phyloP scores from a whole-genome alignment of 2,797 vertebrate genomes.

The Oryzias sinensis region DNA sequence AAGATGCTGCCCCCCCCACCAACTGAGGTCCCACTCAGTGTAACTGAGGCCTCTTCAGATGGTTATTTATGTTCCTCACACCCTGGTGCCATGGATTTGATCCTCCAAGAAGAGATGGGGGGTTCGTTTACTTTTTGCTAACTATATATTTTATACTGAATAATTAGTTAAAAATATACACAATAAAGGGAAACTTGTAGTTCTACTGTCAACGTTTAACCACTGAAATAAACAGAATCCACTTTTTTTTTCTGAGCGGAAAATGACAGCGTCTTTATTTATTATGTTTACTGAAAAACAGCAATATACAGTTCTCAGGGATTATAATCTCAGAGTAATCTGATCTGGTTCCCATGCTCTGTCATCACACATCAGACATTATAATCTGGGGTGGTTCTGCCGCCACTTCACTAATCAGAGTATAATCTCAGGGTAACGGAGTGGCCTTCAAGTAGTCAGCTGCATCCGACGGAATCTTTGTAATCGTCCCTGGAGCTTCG shows the following conservation, averaged over 20 bases:
- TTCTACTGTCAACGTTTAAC: constrained; percentile 71
- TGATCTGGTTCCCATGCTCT: no score
- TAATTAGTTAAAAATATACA: no score
- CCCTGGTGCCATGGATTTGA: constrained; percentile 60
- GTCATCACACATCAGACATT: constrained; percentile 7
- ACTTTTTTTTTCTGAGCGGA: constrained; percentile 24
- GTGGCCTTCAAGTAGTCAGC: constrained; percentile 54
- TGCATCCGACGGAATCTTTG: constrained; percentile 47
- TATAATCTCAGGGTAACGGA: no score
- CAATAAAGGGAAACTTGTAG: constrained; percentile 33
- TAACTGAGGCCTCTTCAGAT: constrained; percentile 34
- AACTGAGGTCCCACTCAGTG: constrained; percentile 22
- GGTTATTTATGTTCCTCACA: constrained; percentile 73
- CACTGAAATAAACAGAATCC: constrained; percentile 67
- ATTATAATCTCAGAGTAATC: not conserved
- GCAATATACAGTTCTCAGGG: constrained; percentile 15
- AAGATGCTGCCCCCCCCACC: constrained; percentile 5
- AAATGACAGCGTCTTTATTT: constrained; percentile 9
- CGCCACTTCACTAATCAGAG: not conserved
- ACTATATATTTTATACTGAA: constrained; percentile 66
- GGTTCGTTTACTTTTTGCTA: constrained; percentile 42
- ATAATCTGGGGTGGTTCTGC: no score
- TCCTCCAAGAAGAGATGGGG: constrained; percentile 61
- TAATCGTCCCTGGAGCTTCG: constrained; percentile 74
- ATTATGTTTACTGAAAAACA: constrained; percentile 35